A percentile compares a stretch with the other conserved stretches of the same genome.
These are phyloP conservation scores for Urocynchramus pylzowi DNA, from an alignment of 2,113 vertebrate species.

Conservation along the genomic window DNA sequence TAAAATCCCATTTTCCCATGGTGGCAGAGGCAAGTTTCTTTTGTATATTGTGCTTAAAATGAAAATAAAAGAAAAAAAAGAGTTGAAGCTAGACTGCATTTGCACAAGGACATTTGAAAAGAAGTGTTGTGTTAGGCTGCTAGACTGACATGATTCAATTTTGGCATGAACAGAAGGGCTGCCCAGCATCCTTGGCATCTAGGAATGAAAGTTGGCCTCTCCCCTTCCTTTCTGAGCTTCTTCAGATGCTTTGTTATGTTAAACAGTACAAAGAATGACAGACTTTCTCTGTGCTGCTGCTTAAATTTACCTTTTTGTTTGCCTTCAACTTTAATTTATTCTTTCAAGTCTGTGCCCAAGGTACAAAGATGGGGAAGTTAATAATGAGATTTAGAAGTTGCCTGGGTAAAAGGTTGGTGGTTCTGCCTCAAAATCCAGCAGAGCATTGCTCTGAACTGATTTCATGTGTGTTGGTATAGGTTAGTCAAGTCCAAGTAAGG, in stretches of 20 bases:
- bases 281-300: neutral
- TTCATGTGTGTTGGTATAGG: neutral
- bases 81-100: neutral
- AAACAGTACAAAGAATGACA: slow-evolving; percentile 20
- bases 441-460: neutral
- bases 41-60: neutral
- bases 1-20: neutral
- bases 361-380: neutral
- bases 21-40: neutral
- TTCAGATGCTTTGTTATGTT: slow-evolving; percentile 56
- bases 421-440: neutral
- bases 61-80: neutral
- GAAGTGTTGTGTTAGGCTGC: slow-evolving; percentile 14
- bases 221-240: slow-evolving; percentile 5
- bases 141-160: slow-evolving; percentile 21
- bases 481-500: neutral
- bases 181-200: neutral
- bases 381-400: neutral
- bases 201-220: slow-evolving; percentile 14
- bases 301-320: slow-evolving; percentile 41
- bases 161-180: neutral
- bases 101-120: neutral
- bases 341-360: neutral
- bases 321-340: neutral
- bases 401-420: neutral